Evolutionary conservation across 2,888 invertebrate species (phyloP).

Genomic region (Smittia aterrima): DNA sequence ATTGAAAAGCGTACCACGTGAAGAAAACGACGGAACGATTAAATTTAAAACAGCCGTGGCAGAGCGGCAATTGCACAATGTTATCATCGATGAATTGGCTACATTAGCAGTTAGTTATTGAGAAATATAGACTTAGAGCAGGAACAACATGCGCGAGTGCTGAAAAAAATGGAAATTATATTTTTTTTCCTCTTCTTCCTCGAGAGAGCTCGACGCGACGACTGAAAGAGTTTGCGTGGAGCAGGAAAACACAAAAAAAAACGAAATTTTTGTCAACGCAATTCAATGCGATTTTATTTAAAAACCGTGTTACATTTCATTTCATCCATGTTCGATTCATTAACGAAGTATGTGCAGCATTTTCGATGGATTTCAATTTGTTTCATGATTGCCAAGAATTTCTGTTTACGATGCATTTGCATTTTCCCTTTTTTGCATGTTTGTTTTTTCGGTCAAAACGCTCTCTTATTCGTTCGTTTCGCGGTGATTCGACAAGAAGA

Average conservation of each 20-base stretch:
- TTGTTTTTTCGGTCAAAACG: neutral
- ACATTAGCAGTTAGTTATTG: constrained; percentile 7
- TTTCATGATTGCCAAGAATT: constrained; percentile 41
- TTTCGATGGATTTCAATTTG: constrained; percentile 41
- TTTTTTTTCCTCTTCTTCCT: neutral
- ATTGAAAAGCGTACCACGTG: constrained; percentile 15
- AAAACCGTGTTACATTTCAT: constrained; percentile 39
- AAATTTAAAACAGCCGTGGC: constrained; percentile 3
- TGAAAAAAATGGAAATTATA: neutral
- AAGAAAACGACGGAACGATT: neutral
- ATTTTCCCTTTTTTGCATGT: constrained; percentile 9
- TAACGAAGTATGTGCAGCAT: constrained; percentile 40
- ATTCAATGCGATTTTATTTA: constrained; percentile 18
- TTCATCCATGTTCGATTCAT: constrained; percentile 40
- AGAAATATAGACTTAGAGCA: neutral
- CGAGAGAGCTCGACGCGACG: neutral
- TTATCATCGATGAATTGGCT: constrained; percentile 8
- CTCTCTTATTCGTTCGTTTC: neutral
- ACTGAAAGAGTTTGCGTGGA: constrained; percentile 4
- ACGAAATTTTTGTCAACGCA: constrained; percentile 34
- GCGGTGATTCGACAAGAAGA: neutral
- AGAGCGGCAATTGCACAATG: neutral
- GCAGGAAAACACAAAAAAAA: constrained; percentile 1
- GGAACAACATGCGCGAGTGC: neutral
- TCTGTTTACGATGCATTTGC: constrained; percentile 37